Evolutionary conservation across 2,888 invertebrate genomes (phyloP).

Genomic region (Aphrophora alni): DNA sequence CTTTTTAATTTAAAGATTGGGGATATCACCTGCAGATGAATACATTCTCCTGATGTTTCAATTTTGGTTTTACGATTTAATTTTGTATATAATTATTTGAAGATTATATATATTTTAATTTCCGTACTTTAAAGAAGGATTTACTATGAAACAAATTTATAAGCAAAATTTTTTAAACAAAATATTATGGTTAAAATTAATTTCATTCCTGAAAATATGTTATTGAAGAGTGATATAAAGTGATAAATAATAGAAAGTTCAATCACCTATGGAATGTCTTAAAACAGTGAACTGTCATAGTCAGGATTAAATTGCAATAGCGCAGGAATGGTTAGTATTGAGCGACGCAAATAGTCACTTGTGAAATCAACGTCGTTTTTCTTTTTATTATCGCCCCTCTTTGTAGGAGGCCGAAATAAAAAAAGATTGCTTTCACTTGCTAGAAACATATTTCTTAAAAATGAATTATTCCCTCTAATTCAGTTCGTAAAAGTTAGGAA

Average conservation of each 20-base stretch:
- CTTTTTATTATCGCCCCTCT: constrained; percentile 26
- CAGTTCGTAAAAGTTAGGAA: not conserved
- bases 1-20: too few relatives aligned
- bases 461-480: constrained; percentile 8
- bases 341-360: constrained; percentile 43
- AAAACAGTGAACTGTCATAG: constrained; percentile 12
- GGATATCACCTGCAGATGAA: too few relatives aligned
- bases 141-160: too few relatives aligned
- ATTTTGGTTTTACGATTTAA: too few relatives aligned
- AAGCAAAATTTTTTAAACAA: too few relatives aligned
- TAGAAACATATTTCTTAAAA: not conserved
- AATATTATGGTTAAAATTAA: too few relatives aligned
- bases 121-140: too few relatives aligned
- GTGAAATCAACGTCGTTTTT: constrained; percentile 40
- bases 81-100: too few relatives aligned
- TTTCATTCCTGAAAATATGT: too few relatives aligned
- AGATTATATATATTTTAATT: too few relatives aligned
- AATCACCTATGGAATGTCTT: constrained; percentile 4
- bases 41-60: too few relatives aligned
- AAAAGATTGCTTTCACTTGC: constrained; percentile 4
- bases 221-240: not conserved
- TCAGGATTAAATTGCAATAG: constrained; percentile 35
- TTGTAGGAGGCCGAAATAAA: constrained; percentile 34
- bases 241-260: not conserved
- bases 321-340: constrained; percentile 57